These are phyloP conservation scores for Callosobruchus maculatus DNA, from an alignment of 2,888 invertebrate genomes.

Conservation along the genomic window DNA sequence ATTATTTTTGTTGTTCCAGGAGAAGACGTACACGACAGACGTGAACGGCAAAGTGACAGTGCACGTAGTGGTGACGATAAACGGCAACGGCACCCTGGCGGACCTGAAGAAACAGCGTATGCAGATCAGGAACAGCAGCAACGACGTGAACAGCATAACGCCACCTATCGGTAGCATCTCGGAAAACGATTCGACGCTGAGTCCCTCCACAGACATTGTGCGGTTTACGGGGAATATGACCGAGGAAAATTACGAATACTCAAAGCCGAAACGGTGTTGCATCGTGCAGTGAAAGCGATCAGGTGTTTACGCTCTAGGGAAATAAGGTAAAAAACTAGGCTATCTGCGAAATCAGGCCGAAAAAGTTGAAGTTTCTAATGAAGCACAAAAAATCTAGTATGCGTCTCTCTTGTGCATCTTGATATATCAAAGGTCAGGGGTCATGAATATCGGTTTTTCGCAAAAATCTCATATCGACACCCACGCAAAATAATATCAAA, in stretches of 20 bases:
- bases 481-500: too few relatives aligned
- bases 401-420: too few relatives aligned
- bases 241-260: conserved; percentile 74
- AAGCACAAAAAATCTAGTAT: too few relatives aligned
- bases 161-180: conserved; percentile 47
- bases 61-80: conserved; percentile 72
- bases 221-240: conserved; percentile 69
- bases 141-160: conserved; percentile 44
- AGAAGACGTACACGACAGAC: conserved; percentile 61
- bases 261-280: conserved; percentile 69
- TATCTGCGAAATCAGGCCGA: too few relatives aligned
- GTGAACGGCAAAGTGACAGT: conserved; percentile 71
- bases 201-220: conserved; percentile 51
- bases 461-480: too few relatives aligned
- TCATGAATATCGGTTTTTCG: too few relatives aligned
- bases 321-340: too few relatives aligned
- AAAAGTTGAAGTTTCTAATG: too few relatives aligned
- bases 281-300: conserved; percentile 59
- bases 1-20: conserved; percentile 23
- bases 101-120: conserved; percentile 91
- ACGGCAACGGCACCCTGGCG: conserved; percentile 74
- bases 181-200: conserved; percentile 52
- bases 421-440: too few relatives aligned
- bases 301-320: too few relatives aligned
- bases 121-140: conserved; percentile 69